Evolutionary conservation across 1,140 invertebrate genomes (phyloP), one percentile per base, ranked within the genome.

Genomic region (Meloidogyne floridensis): DNA sequence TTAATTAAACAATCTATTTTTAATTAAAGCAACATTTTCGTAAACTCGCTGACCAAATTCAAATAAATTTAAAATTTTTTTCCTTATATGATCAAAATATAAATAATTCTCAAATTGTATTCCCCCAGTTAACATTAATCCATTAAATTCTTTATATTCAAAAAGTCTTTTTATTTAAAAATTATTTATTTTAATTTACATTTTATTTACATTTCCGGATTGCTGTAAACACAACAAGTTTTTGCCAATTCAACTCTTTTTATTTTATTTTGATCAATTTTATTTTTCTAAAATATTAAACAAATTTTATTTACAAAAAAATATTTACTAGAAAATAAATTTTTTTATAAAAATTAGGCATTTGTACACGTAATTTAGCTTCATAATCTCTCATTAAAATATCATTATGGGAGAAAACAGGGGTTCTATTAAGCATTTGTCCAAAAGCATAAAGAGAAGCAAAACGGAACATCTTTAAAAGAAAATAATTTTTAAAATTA

Each of bases 221-320:
- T 51, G 8, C 43, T 42, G 69, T 81, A 81, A 51, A 32, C 18
- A 69, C 80, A 81, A 54, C 80, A 81, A 71, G 47, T 75, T 9
- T 80, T 32, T 72, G 43, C 72, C 18, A 78, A 81, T 42, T 54
- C 18, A 11, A 54, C 13, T 79, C 32, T 80, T 18, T 51, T 80
- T 59, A 47, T 11, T n/a, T 80, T 32, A 18, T 51, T 15, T 59
- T 59, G 56, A 59, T 59, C 13, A 80, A 51, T 79, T n/a, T 75
- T 53, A 43, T 2, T n/a, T 54, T 43, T 78, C 73, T 78, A 65
- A 77, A 65, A 10, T 81, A 81, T 6, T 81, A 15, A 54, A 42
- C 10, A 80, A 76, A 11, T 51, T 53, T 43, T 47, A 80, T 80
- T 13, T 77, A 15, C 42, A 10, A 80, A 43, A 9, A 11, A 80